phyloP scores from a whole-genome alignment of 2,888 invertebrate species.

The Hemicrepidius hirtus region DNA sequence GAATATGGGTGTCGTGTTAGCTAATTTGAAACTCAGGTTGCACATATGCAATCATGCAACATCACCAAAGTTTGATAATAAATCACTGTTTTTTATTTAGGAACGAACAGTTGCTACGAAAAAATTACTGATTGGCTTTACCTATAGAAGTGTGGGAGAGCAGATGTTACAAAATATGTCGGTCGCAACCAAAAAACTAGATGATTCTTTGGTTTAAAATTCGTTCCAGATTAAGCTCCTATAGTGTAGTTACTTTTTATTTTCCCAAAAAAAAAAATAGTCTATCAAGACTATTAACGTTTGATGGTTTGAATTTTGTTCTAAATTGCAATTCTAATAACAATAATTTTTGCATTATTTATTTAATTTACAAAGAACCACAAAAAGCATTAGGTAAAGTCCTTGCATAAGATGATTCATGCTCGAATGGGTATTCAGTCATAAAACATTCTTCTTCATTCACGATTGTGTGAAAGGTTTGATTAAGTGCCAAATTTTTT shows the following conservation, averaged over 20 bases:
- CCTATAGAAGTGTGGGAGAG: slow-evolving; percentile 42
- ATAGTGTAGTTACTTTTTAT: too few species aligned
- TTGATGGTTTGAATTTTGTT: too few species aligned
- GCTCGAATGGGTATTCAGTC: neutral
- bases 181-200: neutral
- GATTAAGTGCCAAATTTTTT: slow-evolving; percentile 7
- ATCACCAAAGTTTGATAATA: slow-evolving; percentile 27
- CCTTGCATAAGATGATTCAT: slow-evolving; percentile 16
- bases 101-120: slow-evolving; percentile 47
- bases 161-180: slow-evolving; percentile 45
- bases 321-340: neutral
- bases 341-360: slow-evolving; percentile 10
- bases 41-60: slow-evolving; percentile 12
- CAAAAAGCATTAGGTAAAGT: slow-evolving; percentile 5
- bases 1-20: neutral
- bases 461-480: slow-evolving; percentile 19
- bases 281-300: too few species aligned
- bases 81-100: slow-evolving; percentile 33
- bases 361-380: neutral
- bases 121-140: slow-evolving; percentile 43
- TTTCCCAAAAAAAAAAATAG: too few species aligned
- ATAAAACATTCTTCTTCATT: slow-evolving; percentile 18
- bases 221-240: neutral
- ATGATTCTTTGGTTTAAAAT: slow-evolving; percentile 4
- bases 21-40: neutral